Base-by-base conservation (phyloP, 2,113 vertebrate species). In the Ochotona curzoniae region DNA sequence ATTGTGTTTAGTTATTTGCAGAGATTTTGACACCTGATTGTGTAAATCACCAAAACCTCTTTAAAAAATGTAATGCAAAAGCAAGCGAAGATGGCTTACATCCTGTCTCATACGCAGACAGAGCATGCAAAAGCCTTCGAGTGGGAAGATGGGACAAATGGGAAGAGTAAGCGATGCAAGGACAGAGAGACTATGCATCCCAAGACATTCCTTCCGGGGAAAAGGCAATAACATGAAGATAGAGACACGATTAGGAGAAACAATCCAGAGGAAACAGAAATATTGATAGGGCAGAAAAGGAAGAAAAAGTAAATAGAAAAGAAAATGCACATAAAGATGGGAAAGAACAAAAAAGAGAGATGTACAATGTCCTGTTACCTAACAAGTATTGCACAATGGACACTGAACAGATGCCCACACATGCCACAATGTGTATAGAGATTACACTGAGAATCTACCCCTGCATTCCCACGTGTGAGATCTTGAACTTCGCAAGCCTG, bases 1-100 rank as follows among this genome's bases (percentile, higher is more conserved):
- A 76, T 83, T 51, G n/a, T 82, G 95, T 87, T 79, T 95, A 85
- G 90, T 94, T 79, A n/a, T 32, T 93, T 95, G 73, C 80, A 86
- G 64, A 83, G 70, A 25, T 83, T 91, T 88, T 51, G 83, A 80
- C 18, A 80, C 28, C 20, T 44, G 15, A 30, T 90, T 79, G 18
- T 60, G 1, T 87, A 93, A 94, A 70, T 82, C 94, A 91, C 17
- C 35, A 57, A 93, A 83, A 25, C 90, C 49, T 38, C 78, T 93
- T 94, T 92, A 76, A 57, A 57, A 57, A 57, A 57, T 57, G 54
- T 84, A 69, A 12, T 35, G 74, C 32, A 84, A 76, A 95, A 85
- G 84, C 75, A 66, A 87, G 74, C 75, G 90, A 80, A 95, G 23
- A 79, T 60, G 54, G 35, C 30, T 89, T 78, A 25, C 15, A 35